Conservation (phyloP, 2,888 invertebrate species). For the Zeuzera pyrina region DNA sequence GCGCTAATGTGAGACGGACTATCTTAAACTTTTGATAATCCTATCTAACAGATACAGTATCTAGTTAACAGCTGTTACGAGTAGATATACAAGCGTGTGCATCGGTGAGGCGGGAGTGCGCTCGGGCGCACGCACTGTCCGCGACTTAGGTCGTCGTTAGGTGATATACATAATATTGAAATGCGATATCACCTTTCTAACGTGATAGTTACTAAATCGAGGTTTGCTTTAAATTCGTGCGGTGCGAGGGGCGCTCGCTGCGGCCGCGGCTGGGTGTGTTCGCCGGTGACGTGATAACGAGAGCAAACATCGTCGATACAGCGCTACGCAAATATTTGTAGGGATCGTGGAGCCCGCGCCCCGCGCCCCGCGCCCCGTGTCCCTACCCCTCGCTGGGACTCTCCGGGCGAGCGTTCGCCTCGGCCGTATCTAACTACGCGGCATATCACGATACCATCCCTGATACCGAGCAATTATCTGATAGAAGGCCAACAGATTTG, state of each 20-base stretch:
- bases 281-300: constrained; percentile 44
- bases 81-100: neutral
- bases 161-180: no score
- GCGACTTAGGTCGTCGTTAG: constrained; percentile 5
- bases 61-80: constrained; percentile 18
- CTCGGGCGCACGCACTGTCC: no score
- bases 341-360: constrained; percentile 24
- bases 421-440: constrained; percentile 32
- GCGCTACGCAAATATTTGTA: constrained; percentile 50
- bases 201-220: no score
- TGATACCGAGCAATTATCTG: constrained; percentile 64
- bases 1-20: constrained; percentile 60
- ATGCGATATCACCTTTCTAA: no score
- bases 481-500: constrained; percentile 59
- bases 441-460: constrained; percentile 55
- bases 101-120: no score
- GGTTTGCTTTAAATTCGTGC: no score
- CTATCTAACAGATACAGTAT: constrained; percentile 60
- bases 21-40: constrained; percentile 63
- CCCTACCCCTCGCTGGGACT: constrained; percentile 5
- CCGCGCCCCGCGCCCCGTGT: constrained; percentile 11
- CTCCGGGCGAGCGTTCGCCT: neutral
- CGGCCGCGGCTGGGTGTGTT: constrained; percentile 31
- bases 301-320: constrained; percentile 41
- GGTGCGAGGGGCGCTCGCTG: constrained; percentile 10